phyloP scores from a whole-genome alignment of 2,888 invertebrate species.

The Athetis lepigone region DNA sequence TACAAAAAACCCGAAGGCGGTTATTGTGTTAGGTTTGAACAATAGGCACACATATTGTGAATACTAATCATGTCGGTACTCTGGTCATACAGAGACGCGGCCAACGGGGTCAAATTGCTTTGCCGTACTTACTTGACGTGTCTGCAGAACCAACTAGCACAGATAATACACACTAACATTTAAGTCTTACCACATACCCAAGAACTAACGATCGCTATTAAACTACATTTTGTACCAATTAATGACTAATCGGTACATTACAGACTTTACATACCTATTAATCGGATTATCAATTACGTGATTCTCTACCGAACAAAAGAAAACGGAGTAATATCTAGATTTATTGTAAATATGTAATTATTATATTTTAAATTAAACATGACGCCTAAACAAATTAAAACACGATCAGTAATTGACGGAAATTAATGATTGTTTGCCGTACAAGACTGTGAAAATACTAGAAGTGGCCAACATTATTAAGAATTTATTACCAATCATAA shows the following conservation, averaged over 20 bases:
- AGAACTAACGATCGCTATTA: constrained; percentile 7
- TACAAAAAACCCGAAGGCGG: constrained; percentile 79
- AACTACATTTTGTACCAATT: constrained; percentile 1
- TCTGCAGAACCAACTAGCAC: not conserved
- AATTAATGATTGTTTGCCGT: not conserved
- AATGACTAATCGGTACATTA: constrained; percentile 10
- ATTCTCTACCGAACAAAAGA: not conserved
- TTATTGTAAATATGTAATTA: constrained; percentile 2
- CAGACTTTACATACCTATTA: not conserved
- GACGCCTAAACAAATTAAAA: constrained; percentile 2
- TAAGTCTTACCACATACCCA: constrained; percentile 4
- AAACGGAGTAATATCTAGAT: not conserved
- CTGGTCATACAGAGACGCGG: constrained; percentile 61
- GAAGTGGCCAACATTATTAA: constrained; percentile 5
- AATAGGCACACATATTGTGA: constrained; percentile 79
- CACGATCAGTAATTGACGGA: not conserved
- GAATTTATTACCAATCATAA: constrained; percentile 4
- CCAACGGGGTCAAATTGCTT: constrained; percentile 54
- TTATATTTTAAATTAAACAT: not conserved
- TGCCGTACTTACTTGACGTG: constrained; percentile 13
- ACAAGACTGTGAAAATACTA: not conserved
- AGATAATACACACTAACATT: not conserved
- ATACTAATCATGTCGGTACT: constrained; percentile 77
- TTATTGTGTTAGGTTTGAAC: constrained; percentile 83
- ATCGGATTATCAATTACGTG: not conserved